phyloP scores from a whole-genome alignment of 2,113 vertebrate species.

The Alosa alosa region DNA sequence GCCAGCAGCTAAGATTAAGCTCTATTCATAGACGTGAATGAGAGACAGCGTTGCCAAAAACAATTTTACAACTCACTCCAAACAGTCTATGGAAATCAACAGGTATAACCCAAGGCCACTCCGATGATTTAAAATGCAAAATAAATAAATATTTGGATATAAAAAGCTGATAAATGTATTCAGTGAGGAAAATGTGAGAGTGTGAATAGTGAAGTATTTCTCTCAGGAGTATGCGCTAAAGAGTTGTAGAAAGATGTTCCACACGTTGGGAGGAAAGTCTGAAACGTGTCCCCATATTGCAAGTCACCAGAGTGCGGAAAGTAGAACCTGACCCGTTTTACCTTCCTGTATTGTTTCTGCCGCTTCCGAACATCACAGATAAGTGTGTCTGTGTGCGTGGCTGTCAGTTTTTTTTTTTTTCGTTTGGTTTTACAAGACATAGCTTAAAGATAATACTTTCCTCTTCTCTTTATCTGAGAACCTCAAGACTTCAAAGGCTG shows the following conservation, averaged over 20 bases:
- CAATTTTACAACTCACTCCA: constrained; percentile 59
- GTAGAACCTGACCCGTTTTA: constrained; percentile 52
- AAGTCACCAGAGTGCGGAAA: constrained; percentile 38
- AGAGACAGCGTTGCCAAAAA: constrained; percentile 62
- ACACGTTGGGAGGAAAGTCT: background rate
- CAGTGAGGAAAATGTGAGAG: background rate
- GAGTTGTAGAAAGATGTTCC: background rate
- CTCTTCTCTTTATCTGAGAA: background rate
- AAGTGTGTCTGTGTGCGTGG: constrained; percentile 26
- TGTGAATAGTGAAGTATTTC: background rate
- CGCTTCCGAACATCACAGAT: constrained; percentile 43
- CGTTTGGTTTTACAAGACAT: background rate
- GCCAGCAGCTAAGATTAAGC: constrained; percentile 62
- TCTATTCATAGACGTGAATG: constrained; percentile 75
- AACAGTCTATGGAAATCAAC: constrained; percentile 67
- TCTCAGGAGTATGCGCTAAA: background rate
- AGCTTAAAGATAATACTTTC: constrained; percentile 12
- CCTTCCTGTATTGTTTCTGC: constrained; percentile 47
- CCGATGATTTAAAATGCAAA: constrained; percentile 32
- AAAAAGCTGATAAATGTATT: background rate
- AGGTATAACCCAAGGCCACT: constrained; percentile 54
- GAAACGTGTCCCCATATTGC: constrained; percentile 3
- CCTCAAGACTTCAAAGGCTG: constrained; percentile 3
- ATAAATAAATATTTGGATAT: background rate
- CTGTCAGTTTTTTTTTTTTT: background rate